These are phyloP conservation scores for Crocodylus rhombifer DNA, from an alignment of 2,797 vertebrate genomes.

Conservation along the genomic window DNA sequence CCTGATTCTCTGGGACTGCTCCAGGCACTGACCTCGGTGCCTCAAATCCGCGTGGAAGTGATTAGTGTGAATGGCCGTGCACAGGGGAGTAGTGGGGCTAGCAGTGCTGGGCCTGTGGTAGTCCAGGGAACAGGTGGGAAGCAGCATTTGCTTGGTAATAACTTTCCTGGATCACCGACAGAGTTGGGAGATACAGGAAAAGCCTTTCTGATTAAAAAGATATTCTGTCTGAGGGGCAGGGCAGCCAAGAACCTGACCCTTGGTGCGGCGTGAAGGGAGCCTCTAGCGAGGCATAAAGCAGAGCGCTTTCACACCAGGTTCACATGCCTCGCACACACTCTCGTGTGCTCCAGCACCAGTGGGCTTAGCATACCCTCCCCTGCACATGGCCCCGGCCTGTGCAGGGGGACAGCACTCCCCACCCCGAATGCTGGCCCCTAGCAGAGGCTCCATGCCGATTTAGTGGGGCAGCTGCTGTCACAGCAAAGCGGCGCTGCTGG, in stretches of 20 bases:
- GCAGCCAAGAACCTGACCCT: accelerated
- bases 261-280: accelerated
- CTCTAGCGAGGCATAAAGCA: neutral
- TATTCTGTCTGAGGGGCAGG: neutral
- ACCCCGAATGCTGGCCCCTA: neutral
- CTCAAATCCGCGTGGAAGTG: neutral
- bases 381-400: accelerated
- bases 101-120: too few relatives aligned
- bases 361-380: neutral
- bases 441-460: neutral
- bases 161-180: too few relatives aligned
- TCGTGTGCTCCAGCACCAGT: neutral
- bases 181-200: too few relatives aligned
- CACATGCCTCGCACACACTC: neutral
- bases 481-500: neutral
- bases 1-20: neutral
- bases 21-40: neutral
- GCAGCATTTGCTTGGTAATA: too few relatives aligned
- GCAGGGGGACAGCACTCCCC: accelerated
- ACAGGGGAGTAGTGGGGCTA: too few relatives aligned
- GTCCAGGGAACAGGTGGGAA: too few relatives aligned
- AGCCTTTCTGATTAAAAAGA: too few relatives aligned
- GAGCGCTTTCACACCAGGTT: neutral
- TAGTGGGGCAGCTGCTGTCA: neutral
- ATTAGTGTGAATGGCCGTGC: neutral